Evolutionary conservation across 2,888 invertebrate genomes (phyloP), one percentile per base, ranked within the genome.

Genomic region (Agapostemon virescens): DNA sequence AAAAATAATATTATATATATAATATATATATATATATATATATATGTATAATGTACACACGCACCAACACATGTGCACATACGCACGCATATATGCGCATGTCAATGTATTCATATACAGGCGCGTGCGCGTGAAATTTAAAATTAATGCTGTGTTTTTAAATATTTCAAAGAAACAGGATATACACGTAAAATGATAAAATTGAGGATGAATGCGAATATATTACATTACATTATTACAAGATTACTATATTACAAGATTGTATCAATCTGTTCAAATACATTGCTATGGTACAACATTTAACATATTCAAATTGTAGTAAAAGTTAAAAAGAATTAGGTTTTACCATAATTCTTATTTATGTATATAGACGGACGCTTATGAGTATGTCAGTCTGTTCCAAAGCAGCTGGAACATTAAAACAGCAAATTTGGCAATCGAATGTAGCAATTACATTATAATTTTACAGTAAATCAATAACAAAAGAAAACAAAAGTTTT

Each of bases 271-370:
- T 36, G 23, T n/a, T 81, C 68, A 26, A 36, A 67, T 67, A 45
- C 17, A 64, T 69, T 30, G 36, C 30, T 80, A 76, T 82, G 42
- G 58, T 82, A 82, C 74, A 81, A 77, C 74, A 77, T 77, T 64
- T 55, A 81, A 77, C 64, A 70, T 79, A 79, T 85, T 71, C 74
- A 79, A 77, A 71, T 33, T 74, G 73, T 85, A 82, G 77, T 69
- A 77, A 81, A 81, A 58, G 26, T 68, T 42, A 64, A 49, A 55
- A 17, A 30, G 58, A 52, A 17, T 40, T 23, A 20, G 30, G 30
- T 40, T 38, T 67, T 72, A 61, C 33, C 36, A 0, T 45, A 55
- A 58, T 61, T 36, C 30, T 74, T 58, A 26, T 55, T 38, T 45
- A 52, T 15, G 23, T 13, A 33, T 68, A 15, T 11, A 23, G 11